Conservation (phyloP, 2,888 invertebrate genomes). For the Resseliella maxima region DNA sequence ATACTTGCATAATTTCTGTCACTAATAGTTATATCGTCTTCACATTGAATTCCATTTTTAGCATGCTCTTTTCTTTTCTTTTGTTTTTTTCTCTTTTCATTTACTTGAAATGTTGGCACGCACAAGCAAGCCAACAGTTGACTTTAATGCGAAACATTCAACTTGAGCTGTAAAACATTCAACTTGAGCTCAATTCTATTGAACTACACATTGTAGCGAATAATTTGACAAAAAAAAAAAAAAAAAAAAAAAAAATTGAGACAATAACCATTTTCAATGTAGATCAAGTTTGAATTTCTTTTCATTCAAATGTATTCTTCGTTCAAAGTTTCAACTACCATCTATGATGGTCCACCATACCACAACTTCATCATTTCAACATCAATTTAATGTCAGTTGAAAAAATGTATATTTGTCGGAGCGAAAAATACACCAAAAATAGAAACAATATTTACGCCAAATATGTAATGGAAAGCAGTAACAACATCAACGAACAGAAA, state of each 20-base stretch:
- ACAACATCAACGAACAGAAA: too few species aligned
- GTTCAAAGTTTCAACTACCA: background rate
- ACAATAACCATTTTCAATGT: background rate
- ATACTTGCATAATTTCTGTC: background rate
- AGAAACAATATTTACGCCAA: background rate
- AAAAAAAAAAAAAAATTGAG: background rate
- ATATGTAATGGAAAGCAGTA: too few species aligned
- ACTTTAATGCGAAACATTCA: background rate
- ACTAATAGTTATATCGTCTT: constrained; percentile 10
- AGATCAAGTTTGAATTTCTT: background rate
- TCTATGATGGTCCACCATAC: background rate
- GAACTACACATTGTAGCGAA: background rate
- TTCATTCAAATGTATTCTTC: too few species aligned
- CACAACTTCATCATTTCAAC: background rate
- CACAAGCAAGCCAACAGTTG: background rate
- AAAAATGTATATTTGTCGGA: background rate
- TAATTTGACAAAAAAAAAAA: background rate
- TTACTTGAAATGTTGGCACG: background rate
- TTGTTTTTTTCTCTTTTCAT: too few species aligned
- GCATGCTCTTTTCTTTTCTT: too few species aligned
- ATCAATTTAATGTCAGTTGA: constrained; percentile 33
- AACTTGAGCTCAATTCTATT: too few species aligned
- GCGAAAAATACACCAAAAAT: background rate
- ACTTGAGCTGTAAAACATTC: too few species aligned
- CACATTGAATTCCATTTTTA: background rate